Percentiles rank a stretch among this genome's conserved stretches.
phyloP scores from a whole-genome alignment of 2,113 vertebrate genomes.

The Lathamus discolor region DNA sequence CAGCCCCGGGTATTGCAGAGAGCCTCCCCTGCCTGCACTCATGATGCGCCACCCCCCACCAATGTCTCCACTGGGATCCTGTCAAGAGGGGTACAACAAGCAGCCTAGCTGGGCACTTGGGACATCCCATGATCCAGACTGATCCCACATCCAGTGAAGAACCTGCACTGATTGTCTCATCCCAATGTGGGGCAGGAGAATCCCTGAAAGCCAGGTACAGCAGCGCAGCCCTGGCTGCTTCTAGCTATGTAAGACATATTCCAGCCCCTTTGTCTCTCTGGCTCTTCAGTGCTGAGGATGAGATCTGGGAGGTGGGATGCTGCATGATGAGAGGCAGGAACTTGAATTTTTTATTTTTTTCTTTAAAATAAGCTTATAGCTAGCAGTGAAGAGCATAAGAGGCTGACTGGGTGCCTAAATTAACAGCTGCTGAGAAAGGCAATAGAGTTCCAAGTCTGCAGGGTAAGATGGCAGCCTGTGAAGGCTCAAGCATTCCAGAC shows the following conservation, averaged over 20 bases:
- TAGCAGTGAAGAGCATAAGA: neutral
- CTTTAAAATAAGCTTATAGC: neutral
- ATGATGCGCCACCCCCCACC: accelerated
- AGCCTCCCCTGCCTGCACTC: neutral
- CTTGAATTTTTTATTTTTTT: neutral
- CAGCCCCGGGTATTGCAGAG: neutral
- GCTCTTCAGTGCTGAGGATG: neutral
- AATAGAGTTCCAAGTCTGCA: neutral
- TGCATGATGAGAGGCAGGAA: neutral
- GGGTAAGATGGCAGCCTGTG: neutral
- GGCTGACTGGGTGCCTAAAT: neutral
- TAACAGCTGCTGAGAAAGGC: neutral
- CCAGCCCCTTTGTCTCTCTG: neutral
- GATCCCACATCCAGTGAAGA: neutral
- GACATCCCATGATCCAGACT: neutral
- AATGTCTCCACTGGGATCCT: neutral
- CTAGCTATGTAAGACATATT: neutral
- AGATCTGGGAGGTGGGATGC: neutral
- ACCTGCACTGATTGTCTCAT: neutral
- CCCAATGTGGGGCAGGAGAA: neutral
- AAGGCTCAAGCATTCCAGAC: neutral
- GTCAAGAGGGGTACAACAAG: neutral
- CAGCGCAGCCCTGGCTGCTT: neutral
- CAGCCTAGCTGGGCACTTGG: neutral
- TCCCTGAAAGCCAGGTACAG: neutral